Evolutionary conservation across 2,888 invertebrate species (phyloP).

Genomic region (Drosophila suboccidentalis): DNA sequence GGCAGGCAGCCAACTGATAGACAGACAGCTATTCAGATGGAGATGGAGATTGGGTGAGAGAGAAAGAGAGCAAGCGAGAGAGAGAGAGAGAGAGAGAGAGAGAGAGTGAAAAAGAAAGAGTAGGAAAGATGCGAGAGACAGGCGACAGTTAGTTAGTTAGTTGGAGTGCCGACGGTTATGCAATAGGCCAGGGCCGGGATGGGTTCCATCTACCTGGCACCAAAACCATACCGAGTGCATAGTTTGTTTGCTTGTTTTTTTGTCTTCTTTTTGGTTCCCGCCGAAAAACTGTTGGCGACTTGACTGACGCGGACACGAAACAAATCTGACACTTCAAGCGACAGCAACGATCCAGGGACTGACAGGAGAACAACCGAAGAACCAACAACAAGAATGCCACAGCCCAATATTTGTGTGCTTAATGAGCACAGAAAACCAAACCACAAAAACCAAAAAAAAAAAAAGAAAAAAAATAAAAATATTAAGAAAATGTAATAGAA

Average conservation of each 20-base stretch:
- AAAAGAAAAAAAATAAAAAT: constrained; percentile 24
- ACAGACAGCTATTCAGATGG: constrained; percentile 43
- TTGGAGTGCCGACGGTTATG: constrained; percentile 64
- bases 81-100: background rate
- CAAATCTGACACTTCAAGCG: constrained; percentile 78
- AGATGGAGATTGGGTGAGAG: constrained; percentile 11
- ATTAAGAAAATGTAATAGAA: constrained; percentile 39
- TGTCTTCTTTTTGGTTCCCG: constrained; percentile 31
- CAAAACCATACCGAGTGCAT: constrained; percentile 34
- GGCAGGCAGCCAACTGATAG: constrained; percentile 47
- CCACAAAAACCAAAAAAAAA: constrained; percentile 23
- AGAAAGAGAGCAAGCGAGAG: background rate
- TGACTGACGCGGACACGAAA: constrained; percentile 75
- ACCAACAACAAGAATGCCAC: constrained; percentile 14
- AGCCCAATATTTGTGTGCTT: constrained; percentile 31
- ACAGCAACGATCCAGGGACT: constrained; percentile 46
- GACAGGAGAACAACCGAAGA: constrained; percentile 27
- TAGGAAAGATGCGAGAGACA: background rate
- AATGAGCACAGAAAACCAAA: constrained; percentile 34
- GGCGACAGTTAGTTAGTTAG: constrained; percentile 51
- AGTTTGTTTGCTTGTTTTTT: constrained; percentile 43
- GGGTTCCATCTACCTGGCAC: constrained; percentile 6
- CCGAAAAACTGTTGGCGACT: constrained; percentile 63
- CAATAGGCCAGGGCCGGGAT: constrained; percentile 30
- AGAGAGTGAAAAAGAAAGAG: background rate